These are phyloP conservation scores for Galago senegalensis DNA, from an alignment of 2,797 vertebrate species.

Conservation along the genomic window DNA sequence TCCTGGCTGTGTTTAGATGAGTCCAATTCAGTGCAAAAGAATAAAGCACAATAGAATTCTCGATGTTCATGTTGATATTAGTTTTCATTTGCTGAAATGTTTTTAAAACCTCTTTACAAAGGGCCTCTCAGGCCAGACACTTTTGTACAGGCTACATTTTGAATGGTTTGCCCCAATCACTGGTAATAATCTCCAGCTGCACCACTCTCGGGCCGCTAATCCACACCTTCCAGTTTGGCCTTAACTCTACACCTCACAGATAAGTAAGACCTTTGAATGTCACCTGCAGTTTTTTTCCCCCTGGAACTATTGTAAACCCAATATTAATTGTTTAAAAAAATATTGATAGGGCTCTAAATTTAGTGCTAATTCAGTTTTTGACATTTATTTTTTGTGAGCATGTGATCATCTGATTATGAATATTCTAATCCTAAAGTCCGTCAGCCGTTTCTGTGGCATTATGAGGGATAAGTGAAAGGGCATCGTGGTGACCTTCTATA, in stretches of 20 bases:
- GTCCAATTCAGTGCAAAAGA: background rate
- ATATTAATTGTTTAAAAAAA: conserved; percentile 11
- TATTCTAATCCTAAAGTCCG: conserved; percentile 12
- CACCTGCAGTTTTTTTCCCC: background rate
- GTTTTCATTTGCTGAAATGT: conserved; percentile 8
- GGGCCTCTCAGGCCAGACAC: background rate
- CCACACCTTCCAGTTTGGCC: background rate
- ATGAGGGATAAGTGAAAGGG: background rate
- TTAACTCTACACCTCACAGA: conserved; percentile 27
- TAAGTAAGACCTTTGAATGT: background rate
- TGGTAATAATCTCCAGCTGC: background rate
- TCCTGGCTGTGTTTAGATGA: background rate
- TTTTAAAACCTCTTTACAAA: background rate
- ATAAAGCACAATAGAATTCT: background rate
- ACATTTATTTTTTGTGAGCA: conserved; percentile 41
- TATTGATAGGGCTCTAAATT: background rate
- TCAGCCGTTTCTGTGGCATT: background rate
- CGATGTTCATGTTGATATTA: background rate
- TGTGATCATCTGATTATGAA: conserved; percentile 22
- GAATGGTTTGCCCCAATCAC: background rate
- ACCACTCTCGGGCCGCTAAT: background rate
- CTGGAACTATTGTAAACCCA: background rate
- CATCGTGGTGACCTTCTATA: background rate
- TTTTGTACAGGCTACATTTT: background rate
- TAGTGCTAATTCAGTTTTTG: background rate